phyloP scores from a whole-genome alignment of 2,113 vertebrate genomes.

The Phrynosoma blainvillii region DNA sequence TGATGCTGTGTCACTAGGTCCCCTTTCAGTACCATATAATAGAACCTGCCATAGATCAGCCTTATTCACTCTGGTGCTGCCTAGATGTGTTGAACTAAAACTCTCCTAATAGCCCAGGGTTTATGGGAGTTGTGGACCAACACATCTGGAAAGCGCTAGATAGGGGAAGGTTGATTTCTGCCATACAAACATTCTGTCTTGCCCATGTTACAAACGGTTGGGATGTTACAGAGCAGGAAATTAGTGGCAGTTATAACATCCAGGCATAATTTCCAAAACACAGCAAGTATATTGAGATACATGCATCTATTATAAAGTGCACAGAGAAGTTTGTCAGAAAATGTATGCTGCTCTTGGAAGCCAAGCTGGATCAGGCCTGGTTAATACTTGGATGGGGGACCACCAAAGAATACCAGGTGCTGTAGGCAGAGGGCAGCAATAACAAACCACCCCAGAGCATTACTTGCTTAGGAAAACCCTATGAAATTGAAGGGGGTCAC shows the following conservation, averaged over 20 bases:
- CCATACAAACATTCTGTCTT: not conserved
- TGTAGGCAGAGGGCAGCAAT: too few species aligned
- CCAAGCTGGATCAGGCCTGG: too few species aligned
- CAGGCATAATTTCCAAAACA: not conserved
- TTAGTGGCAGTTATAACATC: not conserved
- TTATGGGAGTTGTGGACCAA: not conserved
- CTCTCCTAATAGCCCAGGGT: not conserved
- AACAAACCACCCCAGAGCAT: too few species aligned
- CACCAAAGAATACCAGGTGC: too few species aligned
- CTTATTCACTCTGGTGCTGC: not conserved
- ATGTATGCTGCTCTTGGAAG: too few species aligned
- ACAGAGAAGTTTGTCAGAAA: not conserved
- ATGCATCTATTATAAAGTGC: not conserved
- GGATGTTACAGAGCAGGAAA: not conserved
- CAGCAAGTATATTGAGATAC: not conserved
- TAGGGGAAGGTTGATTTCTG: not conserved
- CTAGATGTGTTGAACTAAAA: not conserved
- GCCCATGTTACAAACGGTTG: not conserved
- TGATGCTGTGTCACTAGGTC: not conserved
- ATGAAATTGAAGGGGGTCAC: too few species aligned
- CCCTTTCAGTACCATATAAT: not conserved
- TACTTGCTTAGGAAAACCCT: too few species aligned
- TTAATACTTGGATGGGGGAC: too few species aligned
- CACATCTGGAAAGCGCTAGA: not conserved
- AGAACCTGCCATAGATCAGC: not conserved